Conservation (phyloP, 2,113 vertebrate genomes). For the Brienomyrus brachyistius region DNA sequence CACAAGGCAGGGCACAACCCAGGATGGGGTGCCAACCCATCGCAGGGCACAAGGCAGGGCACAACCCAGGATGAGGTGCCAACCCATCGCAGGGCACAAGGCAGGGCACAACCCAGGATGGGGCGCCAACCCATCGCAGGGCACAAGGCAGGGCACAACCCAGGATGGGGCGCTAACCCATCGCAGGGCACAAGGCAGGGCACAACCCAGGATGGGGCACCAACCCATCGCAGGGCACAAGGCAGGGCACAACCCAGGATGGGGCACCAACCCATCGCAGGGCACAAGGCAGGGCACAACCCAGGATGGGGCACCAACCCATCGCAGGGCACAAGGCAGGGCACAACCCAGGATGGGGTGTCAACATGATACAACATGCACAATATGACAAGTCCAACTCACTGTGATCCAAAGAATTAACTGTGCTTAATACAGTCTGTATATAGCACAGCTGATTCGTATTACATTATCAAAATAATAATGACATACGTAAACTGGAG, state of each 20-base stretch:
- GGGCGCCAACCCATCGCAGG: not conserved
- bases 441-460: not conserved
- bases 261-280: too few relatives aligned
- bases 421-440: not conserved
- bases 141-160: not conserved
- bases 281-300: too few relatives aligned
- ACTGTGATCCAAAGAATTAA: not conserved
- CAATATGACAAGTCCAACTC: too few relatives aligned
- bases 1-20: not conserved
- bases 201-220: not conserved
- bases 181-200: not conserved
- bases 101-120: not conserved
- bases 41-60: not conserved
- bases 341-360: too few relatives aligned
- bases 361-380: too few relatives aligned
- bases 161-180: not conserved
- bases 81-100: not conserved
- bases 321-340: too few relatives aligned
- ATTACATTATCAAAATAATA: not conserved
- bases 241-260: too few relatives aligned
- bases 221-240: not conserved
- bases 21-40: not conserved
- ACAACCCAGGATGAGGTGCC: not conserved
- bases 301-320: too few relatives aligned
- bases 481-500: not conserved